Percentiles rank a stretch among this genome's conserved stretches.
Evolutionary conservation across 2,113 vertebrate species (phyloP).

Genomic region (Tragelaphus strepsiceros): DNA sequence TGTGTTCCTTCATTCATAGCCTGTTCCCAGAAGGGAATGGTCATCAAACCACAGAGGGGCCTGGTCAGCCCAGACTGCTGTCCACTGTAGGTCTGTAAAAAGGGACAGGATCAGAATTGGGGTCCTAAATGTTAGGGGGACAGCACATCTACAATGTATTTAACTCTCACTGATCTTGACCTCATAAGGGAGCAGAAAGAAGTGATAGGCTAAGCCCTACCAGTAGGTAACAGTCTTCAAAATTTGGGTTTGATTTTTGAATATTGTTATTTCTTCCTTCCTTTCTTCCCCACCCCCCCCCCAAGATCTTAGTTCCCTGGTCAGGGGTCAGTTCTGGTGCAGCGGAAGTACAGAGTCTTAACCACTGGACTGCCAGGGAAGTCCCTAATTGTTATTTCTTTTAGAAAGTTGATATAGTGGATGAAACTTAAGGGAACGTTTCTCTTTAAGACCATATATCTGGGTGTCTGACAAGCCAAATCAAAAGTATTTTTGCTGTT

Average conservation of each 20-base stretch:
- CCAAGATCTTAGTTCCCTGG: not conserved
- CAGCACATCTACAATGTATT: too few relatives aligned
- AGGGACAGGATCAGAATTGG: not conserved
- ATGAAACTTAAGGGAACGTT: not conserved
- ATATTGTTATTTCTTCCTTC: not conserved
- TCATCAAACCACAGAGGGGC: not conserved
- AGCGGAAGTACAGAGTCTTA: not conserved
- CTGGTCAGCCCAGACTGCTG: not conserved
- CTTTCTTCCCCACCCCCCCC: not conserved
- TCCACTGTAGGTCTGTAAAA: not conserved
- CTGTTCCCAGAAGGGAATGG: not conserved
- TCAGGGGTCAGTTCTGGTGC: not conserved
- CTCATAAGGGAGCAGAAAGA: not conserved
- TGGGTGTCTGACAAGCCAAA: not conserved
- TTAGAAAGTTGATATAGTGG: not conserved
- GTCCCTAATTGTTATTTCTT: not conserved
- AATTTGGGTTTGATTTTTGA: not conserved
- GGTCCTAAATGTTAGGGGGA: too few relatives aligned
- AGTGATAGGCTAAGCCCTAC: not conserved
- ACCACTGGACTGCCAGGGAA: not conserved
- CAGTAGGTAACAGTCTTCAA: not conserved
- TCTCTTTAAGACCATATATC: not conserved
- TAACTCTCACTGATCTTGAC: not conserved
- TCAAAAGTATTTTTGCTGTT: not conserved
- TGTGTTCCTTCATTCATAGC: not conserved